Evolutionary conservation across 2,113 vertebrate genomes (phyloP), one percentile per base, ranked within the genome.

Genomic region (Panthera tigris): DNA sequence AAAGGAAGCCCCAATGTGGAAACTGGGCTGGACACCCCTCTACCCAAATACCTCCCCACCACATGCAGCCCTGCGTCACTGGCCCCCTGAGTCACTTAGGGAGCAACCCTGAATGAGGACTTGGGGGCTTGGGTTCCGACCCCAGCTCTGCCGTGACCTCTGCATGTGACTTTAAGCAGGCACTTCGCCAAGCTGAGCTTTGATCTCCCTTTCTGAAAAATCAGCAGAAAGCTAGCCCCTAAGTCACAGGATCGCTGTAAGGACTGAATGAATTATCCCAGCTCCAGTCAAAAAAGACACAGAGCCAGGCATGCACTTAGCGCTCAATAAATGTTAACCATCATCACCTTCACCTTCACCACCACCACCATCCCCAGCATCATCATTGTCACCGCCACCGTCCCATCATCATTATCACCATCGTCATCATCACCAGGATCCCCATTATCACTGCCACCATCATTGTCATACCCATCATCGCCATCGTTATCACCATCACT

Each of bases 401-500:
- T 8, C 23, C 5, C 66, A 61, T 0, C 50, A n/a, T 1, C 80
- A 16, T 7, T 7, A 36, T 0, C 66, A 39, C 14, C 39, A 61
- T 0, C 21, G 27, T 1, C 9, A 39, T 39, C 69, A 23, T 1
- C 66, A 19, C 3, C 50, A 16, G 3, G 2, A 13, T 3, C 63
- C 8, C 3, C 27, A 65, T 0, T 12, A 21, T 4, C 73, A n/a
- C 0, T 31, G n/a, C 0, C 10, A 73, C 5, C 36, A 39, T 11
- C 71, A 73, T 12, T 5, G 5, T 5, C 36, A 39, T 11, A 36
- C 39, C 23, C 21, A 13, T 3, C 36, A 14, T 14, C 12, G 27
- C 3, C 74, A 29, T 1, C 74, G 29, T 15, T 14, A 45, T 27
- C 73, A 45, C 6, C 41, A 29, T 4, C 31, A 84, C 0, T 19